These are phyloP conservation scores for Sturnira hondurensis DNA, from an alignment of 2,113 vertebrate species.

Conservation along the genomic window DNA sequence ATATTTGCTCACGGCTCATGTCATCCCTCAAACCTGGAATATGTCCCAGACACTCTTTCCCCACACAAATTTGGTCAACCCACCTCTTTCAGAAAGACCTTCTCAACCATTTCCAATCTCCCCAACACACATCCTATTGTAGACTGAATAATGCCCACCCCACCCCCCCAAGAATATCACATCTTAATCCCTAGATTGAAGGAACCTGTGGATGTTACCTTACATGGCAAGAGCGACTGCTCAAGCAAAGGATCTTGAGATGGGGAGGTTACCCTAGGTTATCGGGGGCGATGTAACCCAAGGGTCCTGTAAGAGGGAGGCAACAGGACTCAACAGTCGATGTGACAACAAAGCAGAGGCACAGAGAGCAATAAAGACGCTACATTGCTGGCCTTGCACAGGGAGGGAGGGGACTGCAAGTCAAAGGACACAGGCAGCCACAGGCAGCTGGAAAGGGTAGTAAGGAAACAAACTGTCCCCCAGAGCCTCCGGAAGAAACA, in stretches of 20 bases:
- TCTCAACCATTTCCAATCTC: neutral
- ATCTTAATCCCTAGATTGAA: neutral
- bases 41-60: neutral
- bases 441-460: neutral
- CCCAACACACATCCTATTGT: neutral
- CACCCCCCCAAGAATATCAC: rapidly evolving
- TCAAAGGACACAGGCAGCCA: neutral
- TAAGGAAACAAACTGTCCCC: neutral
- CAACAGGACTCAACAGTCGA: neutral
- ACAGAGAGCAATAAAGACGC: neutral
- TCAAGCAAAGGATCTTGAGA: neutral
- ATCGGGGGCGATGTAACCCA: neutral
- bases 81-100: neutral
- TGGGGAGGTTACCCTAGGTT: neutral
- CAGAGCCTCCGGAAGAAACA: neutral
- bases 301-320: neutral
- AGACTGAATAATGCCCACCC: rapidly evolving
- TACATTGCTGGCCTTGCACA: neutral
- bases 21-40: neutral
- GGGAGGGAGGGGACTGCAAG: neutral
- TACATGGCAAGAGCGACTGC: neutral
- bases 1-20: neutral
- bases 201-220: neutral
- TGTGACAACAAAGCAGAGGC: neutral
- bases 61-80: neutral